Evolutionary conservation across 92 coral and sea anemone species (phyloP).

Genomic region (Parazoanthus darwini): DNA sequence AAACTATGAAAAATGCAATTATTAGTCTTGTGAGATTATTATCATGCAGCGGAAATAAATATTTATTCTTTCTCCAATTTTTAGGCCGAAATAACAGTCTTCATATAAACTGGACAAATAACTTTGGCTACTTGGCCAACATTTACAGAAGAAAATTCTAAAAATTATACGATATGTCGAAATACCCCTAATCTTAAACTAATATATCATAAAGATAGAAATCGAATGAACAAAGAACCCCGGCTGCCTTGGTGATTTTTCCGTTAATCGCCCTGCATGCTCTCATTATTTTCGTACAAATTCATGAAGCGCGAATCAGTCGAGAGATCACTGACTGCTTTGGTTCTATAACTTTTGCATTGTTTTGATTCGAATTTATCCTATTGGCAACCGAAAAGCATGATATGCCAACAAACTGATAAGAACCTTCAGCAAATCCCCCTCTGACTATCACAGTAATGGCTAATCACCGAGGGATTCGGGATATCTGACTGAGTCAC

Average conservation of each 20-base stretch:
- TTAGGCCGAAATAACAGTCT: slow-evolving; percentile 4
- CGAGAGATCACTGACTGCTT: no score
- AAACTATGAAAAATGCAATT: slow-evolving; percentile 15
- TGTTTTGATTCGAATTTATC: neutral
- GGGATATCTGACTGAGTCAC: neutral
- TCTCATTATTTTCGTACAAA: neutral
- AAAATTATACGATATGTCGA: slow-evolving; percentile 19
- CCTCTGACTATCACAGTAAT: neutral
- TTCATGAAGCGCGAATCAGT: neutral
- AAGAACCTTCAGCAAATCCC: neutral
- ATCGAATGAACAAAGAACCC: slow-evolving; percentile 21
- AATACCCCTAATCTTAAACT: slow-evolving; percentile 26
- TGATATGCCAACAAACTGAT: neutral
- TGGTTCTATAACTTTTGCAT: no score
- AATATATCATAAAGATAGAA: slow-evolving; percentile 12
- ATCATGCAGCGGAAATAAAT: slow-evolving; percentile 19
- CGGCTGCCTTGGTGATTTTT: neutral
- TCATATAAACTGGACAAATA: slow-evolving; percentile 24
- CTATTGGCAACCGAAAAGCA: neutral
- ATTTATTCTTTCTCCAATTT: slow-evolving; percentile 5
- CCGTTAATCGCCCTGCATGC: neutral
- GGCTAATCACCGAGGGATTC: neutral
- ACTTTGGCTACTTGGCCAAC: neutral
- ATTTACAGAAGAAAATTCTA: neutral
- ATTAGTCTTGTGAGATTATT: slow-evolving; percentile 22